Evolutionary conservation across 1,140 invertebrate genomes (phyloP).

Genomic region (Zaprionus ghesquierei): DNA sequence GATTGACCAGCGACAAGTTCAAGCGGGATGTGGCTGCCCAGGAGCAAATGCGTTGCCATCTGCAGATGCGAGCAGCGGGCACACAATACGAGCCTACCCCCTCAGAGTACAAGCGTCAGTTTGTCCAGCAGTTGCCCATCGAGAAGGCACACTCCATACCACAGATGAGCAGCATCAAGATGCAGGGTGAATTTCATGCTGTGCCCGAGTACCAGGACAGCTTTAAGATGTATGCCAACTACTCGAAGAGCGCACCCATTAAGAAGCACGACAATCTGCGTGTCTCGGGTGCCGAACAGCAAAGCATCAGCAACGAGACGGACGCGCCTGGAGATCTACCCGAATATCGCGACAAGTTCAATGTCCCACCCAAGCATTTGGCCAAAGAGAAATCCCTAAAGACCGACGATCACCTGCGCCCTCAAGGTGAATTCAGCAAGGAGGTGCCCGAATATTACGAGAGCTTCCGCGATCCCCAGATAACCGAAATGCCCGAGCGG

Average conservation of each 20-base stretch:
- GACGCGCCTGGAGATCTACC: slow-evolving; percentile 41
- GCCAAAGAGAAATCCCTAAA: slow-evolving; percentile 73
- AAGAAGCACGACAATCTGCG: slow-evolving; percentile 74
- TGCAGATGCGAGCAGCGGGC: slow-evolving; percentile 57
- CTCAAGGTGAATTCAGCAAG: slow-evolving; percentile 74
- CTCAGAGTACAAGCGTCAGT: slow-evolving; percentile 76
- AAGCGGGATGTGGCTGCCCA: slow-evolving; percentile 63
- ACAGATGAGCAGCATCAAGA: slow-evolving; percentile 74
- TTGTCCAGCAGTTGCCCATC: slow-evolving; percentile 66
- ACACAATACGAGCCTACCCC: slow-evolving; percentile 51
- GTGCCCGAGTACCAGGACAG: slow-evolving; percentile 78
- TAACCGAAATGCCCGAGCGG: slow-evolving; percentile 77
- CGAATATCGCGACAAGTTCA: slow-evolving; percentile 77
- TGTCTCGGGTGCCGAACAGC: slow-evolving; percentile 61
- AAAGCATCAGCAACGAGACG: slow-evolving; percentile 10
- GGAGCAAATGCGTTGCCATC: slow-evolving; percentile 63
- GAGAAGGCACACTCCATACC: slow-evolving; percentile 81
- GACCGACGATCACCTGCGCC: slow-evolving; percentile 69
- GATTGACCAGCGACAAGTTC: slow-evolving; percentile 50
- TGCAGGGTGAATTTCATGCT: slow-evolving; percentile 72
- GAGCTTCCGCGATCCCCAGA: slow-evolving; percentile 80
- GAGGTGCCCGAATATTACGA: slow-evolving; percentile 80
- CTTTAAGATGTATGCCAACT: slow-evolving; percentile 79
- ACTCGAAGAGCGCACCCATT: slow-evolving; percentile 79
- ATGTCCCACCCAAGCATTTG: slow-evolving; percentile 67